phyloP scores from a whole-genome alignment of 2,797 vertebrate species.

The Epinephelus awoara region DNA sequence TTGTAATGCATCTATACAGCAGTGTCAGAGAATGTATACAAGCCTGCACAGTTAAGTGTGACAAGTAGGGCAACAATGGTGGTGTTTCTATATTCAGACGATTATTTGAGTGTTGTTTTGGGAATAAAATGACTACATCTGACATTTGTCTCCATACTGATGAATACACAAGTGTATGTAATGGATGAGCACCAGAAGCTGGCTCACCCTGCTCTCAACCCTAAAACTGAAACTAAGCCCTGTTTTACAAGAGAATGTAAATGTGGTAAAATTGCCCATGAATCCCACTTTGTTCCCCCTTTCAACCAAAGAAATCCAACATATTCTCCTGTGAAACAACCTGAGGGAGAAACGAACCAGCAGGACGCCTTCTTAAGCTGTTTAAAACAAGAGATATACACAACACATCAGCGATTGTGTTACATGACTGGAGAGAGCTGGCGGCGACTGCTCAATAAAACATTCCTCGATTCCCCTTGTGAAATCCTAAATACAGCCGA shows the following conservation, averaged over 20 bases:
- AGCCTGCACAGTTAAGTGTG: background rate
- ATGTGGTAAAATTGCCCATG: constrained; percentile 32
- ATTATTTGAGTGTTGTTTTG: constrained; percentile 14
- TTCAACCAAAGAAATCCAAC: constrained; percentile 48
- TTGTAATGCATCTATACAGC: background rate
- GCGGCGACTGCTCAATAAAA: constrained; percentile 60
- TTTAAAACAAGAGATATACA: constrained; percentile 66
- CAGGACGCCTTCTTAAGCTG: constrained; percentile 56
- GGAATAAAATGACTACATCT: constrained; percentile 18
- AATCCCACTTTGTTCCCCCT: constrained; percentile 47
- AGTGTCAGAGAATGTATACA: background rate
- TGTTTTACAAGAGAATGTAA: constrained; percentile 30
- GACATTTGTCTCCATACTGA: constrained; percentile 22
- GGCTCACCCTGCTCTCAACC: background rate
- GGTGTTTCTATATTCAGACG: constrained; percentile 15
- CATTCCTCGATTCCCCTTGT: constrained; percentile 60
- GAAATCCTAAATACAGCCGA: constrained; percentile 54
- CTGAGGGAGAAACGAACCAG: constrained; percentile 64
- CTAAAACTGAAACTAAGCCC: constrained; percentile 30
- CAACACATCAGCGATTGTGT: constrained; percentile 60
- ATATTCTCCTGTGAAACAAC: constrained; percentile 61
- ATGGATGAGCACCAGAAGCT: constrained; percentile 21
- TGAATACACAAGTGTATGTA: constrained; percentile 47
- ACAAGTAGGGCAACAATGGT: constrained; percentile 30
- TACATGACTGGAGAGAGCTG: constrained; percentile 55